Evolutionary conservation across 2,113 vertebrate species (phyloP).

Genomic region (Burhinus oedicnemus): DNA sequence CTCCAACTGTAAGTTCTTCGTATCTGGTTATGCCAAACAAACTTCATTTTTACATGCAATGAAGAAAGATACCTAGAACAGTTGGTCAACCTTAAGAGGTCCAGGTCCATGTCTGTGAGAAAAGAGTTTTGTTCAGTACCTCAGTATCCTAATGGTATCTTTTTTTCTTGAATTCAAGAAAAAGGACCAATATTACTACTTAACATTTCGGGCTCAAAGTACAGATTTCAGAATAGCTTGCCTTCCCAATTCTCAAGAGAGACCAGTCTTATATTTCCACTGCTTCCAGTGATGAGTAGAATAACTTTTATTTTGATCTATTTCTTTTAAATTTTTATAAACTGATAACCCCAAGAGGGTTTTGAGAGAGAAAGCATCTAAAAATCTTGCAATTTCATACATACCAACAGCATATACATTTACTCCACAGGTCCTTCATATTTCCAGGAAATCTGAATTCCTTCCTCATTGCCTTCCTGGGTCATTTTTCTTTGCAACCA

Average conservation of each 20-base stretch:
- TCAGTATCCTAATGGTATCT: not conserved
- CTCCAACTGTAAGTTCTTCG: not conserved
- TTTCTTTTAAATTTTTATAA: not conserved
- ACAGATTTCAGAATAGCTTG: not conserved
- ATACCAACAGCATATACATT: not conserved
- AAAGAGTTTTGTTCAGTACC: not conserved
- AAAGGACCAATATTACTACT: not conserved
- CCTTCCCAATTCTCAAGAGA: not conserved
- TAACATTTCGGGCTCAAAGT: not conserved
- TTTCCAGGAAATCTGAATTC: not conserved
- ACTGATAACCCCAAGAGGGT: not conserved
- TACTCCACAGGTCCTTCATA: not conserved
- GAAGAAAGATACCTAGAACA: not conserved
- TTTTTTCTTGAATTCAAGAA: not conserved
- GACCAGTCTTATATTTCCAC: not conserved
- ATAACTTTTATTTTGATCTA: not conserved
- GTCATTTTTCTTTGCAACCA: not conserved
- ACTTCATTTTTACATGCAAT: not conserved
- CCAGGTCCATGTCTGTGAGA: no score
- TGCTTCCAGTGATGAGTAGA: not conserved
- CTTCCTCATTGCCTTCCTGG: not conserved
- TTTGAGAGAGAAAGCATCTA: not conserved
- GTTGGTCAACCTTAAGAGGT: not conserved
- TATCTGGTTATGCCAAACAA: not conserved
- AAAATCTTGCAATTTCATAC: not conserved